phyloP scores from a whole-genome alignment of 2,113 vertebrate species.

The Mus spicilegus region DNA sequence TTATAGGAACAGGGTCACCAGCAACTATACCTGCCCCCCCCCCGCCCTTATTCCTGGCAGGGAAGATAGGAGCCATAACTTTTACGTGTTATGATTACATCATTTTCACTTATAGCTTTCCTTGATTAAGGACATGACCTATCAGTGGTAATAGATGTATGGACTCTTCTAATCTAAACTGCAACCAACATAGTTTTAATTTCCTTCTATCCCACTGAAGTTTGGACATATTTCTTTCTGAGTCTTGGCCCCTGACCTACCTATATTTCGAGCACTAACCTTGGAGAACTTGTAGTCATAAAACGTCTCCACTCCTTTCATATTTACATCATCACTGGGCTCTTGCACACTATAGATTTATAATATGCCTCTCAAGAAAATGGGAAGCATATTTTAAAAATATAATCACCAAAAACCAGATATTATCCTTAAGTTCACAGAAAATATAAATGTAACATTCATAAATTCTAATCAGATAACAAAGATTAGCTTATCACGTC shows the following conservation, averaged over 20 bases:
- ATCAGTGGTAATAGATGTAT: neutral
- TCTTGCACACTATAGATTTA: neutral
- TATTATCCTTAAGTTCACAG: neutral
- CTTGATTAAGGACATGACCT: neutral
- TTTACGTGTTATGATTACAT: neutral
- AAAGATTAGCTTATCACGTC: neutral
- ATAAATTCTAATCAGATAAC: neutral
- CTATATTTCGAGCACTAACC: neutral
- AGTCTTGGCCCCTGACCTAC: neutral
- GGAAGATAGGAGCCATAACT: neutral
- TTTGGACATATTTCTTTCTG: neutral
- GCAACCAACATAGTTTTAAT: neutral
- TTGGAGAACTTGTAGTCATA: neutral
- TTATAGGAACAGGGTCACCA: neutral
- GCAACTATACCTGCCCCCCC: neutral
- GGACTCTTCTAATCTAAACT: neutral
- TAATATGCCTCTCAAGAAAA: neutral
- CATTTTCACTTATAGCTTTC: neutral
- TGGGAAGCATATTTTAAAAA: neutral
- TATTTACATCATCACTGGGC: neutral
- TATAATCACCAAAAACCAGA: neutral
- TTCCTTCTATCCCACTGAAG: neutral
- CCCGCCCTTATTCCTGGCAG: neutral
- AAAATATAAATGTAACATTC: neutral
- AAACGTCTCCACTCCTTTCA: neutral